phyloP scores from a whole-genome alignment of 2,113 vertebrate genomes.

The Urocitellus parryii region DNA sequence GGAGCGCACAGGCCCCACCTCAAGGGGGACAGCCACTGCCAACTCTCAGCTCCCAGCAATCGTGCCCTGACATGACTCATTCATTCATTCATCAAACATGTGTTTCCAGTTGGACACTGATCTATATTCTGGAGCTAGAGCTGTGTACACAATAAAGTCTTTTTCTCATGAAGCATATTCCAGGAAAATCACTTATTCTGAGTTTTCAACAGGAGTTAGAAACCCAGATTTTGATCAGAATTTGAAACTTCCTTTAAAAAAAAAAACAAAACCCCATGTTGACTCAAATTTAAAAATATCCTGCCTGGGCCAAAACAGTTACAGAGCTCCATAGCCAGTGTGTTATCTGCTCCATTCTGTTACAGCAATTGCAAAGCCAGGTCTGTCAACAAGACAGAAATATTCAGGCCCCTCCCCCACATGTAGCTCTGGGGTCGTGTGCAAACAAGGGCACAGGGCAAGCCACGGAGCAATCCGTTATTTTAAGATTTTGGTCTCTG shows the following conservation, averaged over 20 bases:
- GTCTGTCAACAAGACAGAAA: rapidly evolving
- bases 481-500: not conserved
- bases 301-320: no score
- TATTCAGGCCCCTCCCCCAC: rapidly evolving
- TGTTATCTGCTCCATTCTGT: no score
- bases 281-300: not conserved
- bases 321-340: not conserved
- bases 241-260: not conserved
- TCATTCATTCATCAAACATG: not conserved
- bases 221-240: conserved; percentile 7
- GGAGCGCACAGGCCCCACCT: not conserved
- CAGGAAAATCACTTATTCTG: no score
- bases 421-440: no score
- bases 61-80: not conserved
- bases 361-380: no score
- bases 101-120: not conserved
- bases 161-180: conserved; percentile 15
- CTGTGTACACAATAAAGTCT: not conserved
- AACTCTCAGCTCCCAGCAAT: not conserved
- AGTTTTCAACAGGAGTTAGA: not conserved
- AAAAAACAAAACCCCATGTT: not conserved
- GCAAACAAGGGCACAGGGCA: not conserved
- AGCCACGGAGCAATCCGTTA: not conserved
- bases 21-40: not conserved
- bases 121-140: not conserved